These are phyloP conservation scores for Pseudotriccus pelzelni DNA, from an alignment of 2,797 vertebrate species.

Conservation along the genomic window DNA sequence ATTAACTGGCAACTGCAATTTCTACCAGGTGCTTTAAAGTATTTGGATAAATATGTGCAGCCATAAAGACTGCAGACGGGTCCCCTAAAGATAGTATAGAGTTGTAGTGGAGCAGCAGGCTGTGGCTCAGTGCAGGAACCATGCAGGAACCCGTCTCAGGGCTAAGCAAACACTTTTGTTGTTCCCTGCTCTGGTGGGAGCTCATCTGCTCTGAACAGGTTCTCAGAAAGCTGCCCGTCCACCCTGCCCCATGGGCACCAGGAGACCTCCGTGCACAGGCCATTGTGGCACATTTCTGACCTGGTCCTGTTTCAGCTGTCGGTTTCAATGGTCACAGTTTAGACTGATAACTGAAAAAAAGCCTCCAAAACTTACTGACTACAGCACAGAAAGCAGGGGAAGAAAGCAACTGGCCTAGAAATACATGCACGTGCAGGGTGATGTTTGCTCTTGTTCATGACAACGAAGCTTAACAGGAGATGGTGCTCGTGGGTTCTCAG, in stretches of 20 bases:
- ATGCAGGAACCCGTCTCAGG: neutral
- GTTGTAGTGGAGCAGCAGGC: neutral
- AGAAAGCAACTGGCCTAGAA: neutral
- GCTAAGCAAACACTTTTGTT: neutral
- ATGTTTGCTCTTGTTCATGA: neutral
- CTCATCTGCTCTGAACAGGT: neutral
- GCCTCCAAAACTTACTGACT: neutral
- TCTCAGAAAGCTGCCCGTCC: neutral
- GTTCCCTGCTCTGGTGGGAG: neutral
- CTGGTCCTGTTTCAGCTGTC: neutral
- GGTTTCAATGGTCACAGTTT: neutral
- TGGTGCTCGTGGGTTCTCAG: rapidly evolving
- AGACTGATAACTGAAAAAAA: neutral
- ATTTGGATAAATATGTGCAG: neutral
- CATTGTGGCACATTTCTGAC: neutral
- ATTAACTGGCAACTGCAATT: neutral
- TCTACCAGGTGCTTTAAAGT: neutral
- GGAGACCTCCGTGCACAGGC: neutral
- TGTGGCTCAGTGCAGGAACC: neutral
- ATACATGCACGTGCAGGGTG: rapidly evolving
- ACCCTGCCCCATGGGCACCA: neutral
- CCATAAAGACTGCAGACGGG: neutral
- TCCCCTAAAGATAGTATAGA: neutral
- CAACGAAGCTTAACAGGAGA: neutral
- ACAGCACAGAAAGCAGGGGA: neutral